A percentile compares a stretch with the other conserved stretches of the same genome.
Evolutionary conservation across 1,140 invertebrate species (phyloP).

Genomic region (Stegodyphus dumicola): DNA sequence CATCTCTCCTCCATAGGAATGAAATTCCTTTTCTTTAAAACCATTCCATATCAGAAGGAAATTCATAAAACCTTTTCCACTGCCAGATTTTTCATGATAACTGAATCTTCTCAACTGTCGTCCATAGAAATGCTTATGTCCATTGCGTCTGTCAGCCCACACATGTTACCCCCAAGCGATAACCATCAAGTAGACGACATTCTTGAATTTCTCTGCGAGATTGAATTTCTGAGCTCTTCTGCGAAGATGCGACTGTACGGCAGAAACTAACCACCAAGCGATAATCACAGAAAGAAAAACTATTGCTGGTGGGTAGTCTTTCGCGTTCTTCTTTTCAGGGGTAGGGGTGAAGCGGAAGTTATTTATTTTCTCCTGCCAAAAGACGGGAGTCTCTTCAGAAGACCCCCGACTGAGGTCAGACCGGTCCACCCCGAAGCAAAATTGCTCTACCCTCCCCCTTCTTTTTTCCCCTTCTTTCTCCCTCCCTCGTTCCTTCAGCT

Average conservation of each 20-base stretch:
- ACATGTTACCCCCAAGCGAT: slow-evolving; percentile 30
- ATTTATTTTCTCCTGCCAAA: slow-evolving; percentile 28
- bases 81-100: no score
- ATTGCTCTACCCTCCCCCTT: neutral
- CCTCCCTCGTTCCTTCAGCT: neutral
- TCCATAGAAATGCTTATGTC: neutral
- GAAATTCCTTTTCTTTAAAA: no score
- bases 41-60: no score
- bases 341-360: neutral
- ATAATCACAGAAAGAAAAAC: slow-evolving; percentile 24
- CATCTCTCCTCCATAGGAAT: no score
- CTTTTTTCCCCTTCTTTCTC: neutral
- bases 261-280: slow-evolving; percentile 1
- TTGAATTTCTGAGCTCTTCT: slow-evolving; percentile 1
- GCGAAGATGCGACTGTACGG: neutral
- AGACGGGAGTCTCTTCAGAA: neutral
- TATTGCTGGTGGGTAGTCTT: neutral
- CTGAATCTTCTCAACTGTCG: neutral
- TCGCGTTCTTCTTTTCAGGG: neutral
- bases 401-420: slow-evolving; percentile 7
- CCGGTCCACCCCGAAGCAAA: neutral
- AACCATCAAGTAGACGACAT: slow-evolving; percentile 42
- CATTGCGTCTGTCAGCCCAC: slow-evolving; percentile 7
- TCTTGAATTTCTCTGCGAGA: slow-evolving; percentile 16
- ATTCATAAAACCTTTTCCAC: no score